phyloP scores from a whole-genome alignment of 2,113 vertebrate genomes.

The Glaucidium brasilianum region DNA sequence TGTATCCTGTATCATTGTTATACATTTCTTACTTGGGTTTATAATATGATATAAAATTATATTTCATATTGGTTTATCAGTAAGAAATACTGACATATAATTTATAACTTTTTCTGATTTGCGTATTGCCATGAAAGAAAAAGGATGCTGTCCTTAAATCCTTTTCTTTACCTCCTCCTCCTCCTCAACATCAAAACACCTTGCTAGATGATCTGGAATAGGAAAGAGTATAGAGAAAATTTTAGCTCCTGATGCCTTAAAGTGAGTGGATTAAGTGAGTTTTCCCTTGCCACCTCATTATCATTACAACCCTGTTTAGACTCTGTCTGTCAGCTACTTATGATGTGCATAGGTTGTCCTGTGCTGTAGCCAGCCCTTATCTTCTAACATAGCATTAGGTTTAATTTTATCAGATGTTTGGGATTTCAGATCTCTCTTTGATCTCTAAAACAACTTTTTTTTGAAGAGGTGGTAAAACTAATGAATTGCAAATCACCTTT shows the following conservation, averaged over 20 bases:
- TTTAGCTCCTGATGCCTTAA: neutral
- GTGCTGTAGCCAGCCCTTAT: neutral
- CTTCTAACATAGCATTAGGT: neutral
- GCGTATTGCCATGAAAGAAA: neutral
- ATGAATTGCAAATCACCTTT: slow-evolving; percentile 57
- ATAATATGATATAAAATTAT: neutral
- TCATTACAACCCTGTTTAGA: neutral
- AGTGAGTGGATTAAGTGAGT: neutral
- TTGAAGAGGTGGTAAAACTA: slow-evolving; percentile 29
- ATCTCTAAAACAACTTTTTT: slow-evolving; percentile 30
- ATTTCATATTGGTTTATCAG: neutral
- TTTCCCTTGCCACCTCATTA: slow-evolving; percentile 45
- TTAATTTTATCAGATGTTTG: slow-evolving; percentile 46
- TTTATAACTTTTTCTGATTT: neutral
- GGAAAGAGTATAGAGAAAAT: neutral
- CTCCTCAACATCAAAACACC: neutral
- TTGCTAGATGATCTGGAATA: neutral
- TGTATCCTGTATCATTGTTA: neutral
- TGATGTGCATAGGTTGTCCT: neutral
- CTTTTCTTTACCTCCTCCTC: neutral
- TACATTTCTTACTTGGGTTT: neutral
- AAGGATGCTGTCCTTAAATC: neutral
- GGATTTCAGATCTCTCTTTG: slow-evolving; percentile 45
- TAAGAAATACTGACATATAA: neutral
- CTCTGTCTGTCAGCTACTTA: neutral